Conservation (phyloP, 2,888 invertebrate genomes). For the Xylota segnis region DNA sequence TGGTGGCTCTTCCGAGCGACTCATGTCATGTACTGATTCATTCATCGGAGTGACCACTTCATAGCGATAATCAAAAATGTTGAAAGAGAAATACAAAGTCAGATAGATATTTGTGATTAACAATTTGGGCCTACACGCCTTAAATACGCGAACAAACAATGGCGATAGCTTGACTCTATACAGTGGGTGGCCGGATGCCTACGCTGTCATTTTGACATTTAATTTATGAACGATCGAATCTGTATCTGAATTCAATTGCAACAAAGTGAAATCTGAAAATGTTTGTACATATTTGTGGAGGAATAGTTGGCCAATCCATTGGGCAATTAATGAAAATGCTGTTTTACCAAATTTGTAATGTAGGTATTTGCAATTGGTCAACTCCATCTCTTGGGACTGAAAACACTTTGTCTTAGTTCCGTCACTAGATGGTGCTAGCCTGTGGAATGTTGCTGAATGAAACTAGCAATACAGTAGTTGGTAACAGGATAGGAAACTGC, state of each 20-base stretch:
- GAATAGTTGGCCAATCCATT: conserved; percentile 58
- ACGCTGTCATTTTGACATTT: conserved; percentile 60
- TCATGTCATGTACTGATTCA: conserved; percentile 53
- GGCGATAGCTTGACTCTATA: conserved; percentile 43
- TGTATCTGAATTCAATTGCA: conserved; percentile 57
- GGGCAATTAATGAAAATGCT: conserved; percentile 68
- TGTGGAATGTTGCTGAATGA: conserved; percentile 63
- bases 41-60: conserved; percentile 60
- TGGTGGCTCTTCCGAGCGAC: conserved; percentile 51
- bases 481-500: conserved; percentile 59
- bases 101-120: conserved; percentile 52
- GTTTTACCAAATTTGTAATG: conserved; percentile 64
- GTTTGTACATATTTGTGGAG: conserved; percentile 9
- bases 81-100: conserved; percentile 12
- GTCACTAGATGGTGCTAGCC: conserved; percentile 60
- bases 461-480: conserved; percentile 20
- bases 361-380: conserved; percentile 19
- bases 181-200: conserved; percentile 70
- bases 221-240: conserved; percentile 67
- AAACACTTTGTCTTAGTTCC: conserved; percentile 55
- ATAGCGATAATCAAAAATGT: conserved; percentile 27
- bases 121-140: conserved; percentile 68
- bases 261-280: conserved; percentile 63
- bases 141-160: conserved; percentile 61
- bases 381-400: conserved; percentile 40